Evolutionary conservation across 2,113 vertebrate species (phyloP).

Genomic region (Passer domesticus): DNA sequence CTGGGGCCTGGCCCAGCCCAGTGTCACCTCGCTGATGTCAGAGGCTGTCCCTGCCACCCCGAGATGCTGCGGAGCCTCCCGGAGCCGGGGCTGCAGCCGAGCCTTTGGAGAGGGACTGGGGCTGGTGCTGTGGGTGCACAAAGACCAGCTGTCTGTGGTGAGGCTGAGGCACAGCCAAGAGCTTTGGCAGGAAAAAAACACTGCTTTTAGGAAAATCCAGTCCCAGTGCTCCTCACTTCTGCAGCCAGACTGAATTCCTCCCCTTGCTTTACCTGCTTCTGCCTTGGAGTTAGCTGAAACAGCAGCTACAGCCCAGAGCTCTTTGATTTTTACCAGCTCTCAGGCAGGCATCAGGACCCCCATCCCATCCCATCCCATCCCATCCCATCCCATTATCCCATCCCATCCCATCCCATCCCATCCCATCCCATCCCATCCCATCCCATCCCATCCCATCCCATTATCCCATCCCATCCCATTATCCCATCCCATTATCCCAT

Average conservation of each 20-base stretch:
- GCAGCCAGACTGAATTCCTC: not conserved
- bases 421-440: not conserved
- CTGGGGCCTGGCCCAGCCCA: not conserved
- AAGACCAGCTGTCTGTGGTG: not conserved
- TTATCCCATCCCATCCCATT: not conserved
- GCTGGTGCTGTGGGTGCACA: fast-evolving
- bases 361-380: not conserved
- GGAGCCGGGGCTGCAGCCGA: fast-evolving
- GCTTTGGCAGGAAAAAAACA: not conserved
- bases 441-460: not conserved
- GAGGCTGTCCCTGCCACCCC: not conserved
- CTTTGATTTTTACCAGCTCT: not conserved
- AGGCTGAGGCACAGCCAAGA: not conserved
- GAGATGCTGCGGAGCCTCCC: not conserved
- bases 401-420: not conserved
- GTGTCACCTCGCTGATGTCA: not conserved
- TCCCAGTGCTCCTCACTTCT: not conserved
- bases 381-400: not conserved
- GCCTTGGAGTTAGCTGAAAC: not conserved
- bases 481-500: not conserved
- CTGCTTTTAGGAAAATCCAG: not conserved
- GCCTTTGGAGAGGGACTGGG: not conserved
- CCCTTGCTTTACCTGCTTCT: not conserved
- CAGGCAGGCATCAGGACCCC: not conserved
- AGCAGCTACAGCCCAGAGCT: not conserved